These are phyloP conservation scores for Drosophila insularis DNA, from an alignment of 1,140 invertebrate genomes.

Conservation along the genomic window DNA sequence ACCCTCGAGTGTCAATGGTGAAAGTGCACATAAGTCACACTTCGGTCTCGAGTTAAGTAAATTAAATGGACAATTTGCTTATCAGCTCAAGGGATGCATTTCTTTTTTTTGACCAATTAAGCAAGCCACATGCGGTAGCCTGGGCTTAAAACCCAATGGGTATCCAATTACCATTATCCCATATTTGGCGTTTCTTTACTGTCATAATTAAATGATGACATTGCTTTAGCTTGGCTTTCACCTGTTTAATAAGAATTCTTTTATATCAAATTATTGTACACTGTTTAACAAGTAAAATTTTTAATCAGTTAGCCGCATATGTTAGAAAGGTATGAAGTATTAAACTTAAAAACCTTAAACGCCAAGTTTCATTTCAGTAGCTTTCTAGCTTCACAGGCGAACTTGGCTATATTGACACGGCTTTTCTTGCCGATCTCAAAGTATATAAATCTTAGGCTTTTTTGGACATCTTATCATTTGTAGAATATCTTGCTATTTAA, in stretches of 20 bases:
- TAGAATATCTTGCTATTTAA: no score
- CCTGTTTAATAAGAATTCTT: constrained; percentile 25
- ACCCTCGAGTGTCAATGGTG: constrained; percentile 58
- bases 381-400: no score
- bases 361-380: no score
- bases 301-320: no score
- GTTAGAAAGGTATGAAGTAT: no score
- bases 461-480: no score
- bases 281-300: background rate
- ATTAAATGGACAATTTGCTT: constrained; percentile 61
- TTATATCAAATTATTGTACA: background rate
- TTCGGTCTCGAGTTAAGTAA: constrained; percentile 27
- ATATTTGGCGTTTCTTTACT: constrained; percentile 29
- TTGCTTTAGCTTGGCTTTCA: constrained; percentile 48
- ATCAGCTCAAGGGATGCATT: constrained; percentile 40
- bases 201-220: constrained; percentile 73
- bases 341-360: no score
- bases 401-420: no score
- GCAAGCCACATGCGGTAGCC: constrained; percentile 71
- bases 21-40: constrained; percentile 78
- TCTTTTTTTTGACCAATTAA: constrained; percentile 60
- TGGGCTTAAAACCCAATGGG: background rate
- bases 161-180: constrained; percentile 56
- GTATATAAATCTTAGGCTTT: no score
- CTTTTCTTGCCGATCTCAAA: no score